Evolutionary conservation across 2,888 invertebrate species (phyloP), one percentile per base, ranked within the genome.

Genomic region (Drosophila incognita): DNA sequence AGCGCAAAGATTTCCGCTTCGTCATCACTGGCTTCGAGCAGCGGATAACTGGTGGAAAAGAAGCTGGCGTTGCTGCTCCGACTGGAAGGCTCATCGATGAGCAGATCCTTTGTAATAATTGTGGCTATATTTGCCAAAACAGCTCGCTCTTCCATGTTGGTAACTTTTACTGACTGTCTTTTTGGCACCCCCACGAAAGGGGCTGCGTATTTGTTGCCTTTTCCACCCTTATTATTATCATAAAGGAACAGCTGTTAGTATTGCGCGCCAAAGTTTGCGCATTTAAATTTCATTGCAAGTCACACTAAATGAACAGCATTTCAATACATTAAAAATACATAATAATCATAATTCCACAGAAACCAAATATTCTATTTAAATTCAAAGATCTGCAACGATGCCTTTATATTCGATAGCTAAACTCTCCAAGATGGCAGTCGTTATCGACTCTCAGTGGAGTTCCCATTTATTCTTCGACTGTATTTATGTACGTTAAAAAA

Each of bases 61-160:
- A 48, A 68, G n/a, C 40, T 59, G 48, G 27, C 69, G 46, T n/a
- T 80, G 75, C 29, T 69, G 6, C 36, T 35, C 13, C 36, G 51
- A 6, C 21, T 76, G 10, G 72, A 51, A 15, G 74, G 54, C 29
- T 90, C 87, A 76, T 93, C 92, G 29, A 92, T 82, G 4, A 91
- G 81, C 29, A 92, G 68, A 65, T 93, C 93, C 70, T 93, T 93
- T 11, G 90, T 89, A 15, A 93, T 80, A 60, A 93, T 92, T 48
- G 92, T 90, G 3, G 93, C 90, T n/a, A 93, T 91, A 73, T 93
- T 93, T 21, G 91, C 83, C 52, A 93, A 76, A 8, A 93, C 69
- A 10, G 91, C 92, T 42, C 87, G 90, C 70, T 92, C 92, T 51
- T 92, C 93, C 92, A 92, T 92, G 60, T 21, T 15, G 36, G 15